Evolutionary conservation across 2,113 vertebrate species (phyloP).

Genomic region (Cricetomys ansorgei): DNA sequence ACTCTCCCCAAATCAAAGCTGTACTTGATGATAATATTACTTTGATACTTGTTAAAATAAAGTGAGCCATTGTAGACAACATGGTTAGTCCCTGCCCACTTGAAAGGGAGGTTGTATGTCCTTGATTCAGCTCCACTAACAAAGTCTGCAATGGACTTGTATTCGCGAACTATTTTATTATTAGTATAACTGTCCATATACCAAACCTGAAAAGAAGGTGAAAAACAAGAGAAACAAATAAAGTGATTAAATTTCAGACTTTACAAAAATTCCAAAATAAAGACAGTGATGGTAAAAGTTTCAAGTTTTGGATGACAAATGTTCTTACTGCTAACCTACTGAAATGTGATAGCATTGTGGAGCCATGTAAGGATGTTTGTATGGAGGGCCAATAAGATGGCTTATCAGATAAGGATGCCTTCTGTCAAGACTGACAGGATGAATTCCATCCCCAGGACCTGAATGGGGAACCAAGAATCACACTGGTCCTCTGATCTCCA

Average conservation of each 20-base stretch:
- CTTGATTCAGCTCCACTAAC: slow-evolving; percentile 94
- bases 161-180: slow-evolving; percentile 99
- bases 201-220: slow-evolving; percentile 91
- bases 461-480: background rate
- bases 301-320: background rate
- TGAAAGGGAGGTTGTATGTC: slow-evolving; percentile 98
- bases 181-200: slow-evolving; percentile 99
- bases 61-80: slow-evolving; percentile 98
- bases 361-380: background rate
- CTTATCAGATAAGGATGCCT: background rate
- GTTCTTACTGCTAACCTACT: background rate
- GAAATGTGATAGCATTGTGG: background rate
- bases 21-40: slow-evolving; percentile 99
- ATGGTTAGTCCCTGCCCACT: slow-evolving; percentile 99
- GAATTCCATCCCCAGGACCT: background rate
- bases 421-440: no score
- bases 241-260: background rate
- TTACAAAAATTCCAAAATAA: slow-evolving; percentile 41
- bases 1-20: slow-evolving; percentile 95
- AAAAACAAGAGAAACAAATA: background rate
- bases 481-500: no score
- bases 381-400: background rate
- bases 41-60: slow-evolving; percentile 99
- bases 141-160: slow-evolving; percentile 95
- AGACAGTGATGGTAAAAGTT: background rate